A percentile compares a stretch with the other conserved stretches of the same genome.
Evolutionary conservation across 2,797 vertebrate genomes (phyloP).

Genomic region (Pseudopleuronectes americanus): DNA sequence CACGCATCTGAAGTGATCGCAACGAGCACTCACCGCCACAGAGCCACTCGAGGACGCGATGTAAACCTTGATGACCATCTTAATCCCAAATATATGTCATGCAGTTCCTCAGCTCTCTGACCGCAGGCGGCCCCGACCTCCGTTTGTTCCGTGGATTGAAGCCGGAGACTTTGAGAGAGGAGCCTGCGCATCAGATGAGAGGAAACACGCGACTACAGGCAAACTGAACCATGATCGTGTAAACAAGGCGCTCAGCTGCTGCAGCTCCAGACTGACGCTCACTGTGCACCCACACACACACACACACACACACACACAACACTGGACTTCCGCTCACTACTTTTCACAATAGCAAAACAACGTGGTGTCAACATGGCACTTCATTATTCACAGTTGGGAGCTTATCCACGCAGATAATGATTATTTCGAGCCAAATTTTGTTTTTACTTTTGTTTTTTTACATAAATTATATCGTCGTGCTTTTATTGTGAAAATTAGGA

Average conservation of each 20-base stretch:
- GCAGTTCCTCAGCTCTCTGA: constrained; percentile 1
- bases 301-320: background rate
- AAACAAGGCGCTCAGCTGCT: background rate
- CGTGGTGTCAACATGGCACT: too few species aligned
- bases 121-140: too few species aligned
- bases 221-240: background rate
- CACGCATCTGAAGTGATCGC: background rate
- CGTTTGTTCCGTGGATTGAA: background rate
- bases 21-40: constrained; percentile 86
- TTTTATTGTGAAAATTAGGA: background rate
- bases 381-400: too few species aligned
- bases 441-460: too few species aligned
- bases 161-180: background rate
- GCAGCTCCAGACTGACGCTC: constrained; percentile 9
- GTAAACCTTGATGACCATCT: constrained; percentile 92
- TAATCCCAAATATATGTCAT: constrained; percentile 63
- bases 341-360: constrained; percentile 4
- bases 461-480: too few species aligned
- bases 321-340: background rate
- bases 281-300: background rate
- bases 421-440: too few species aligned
- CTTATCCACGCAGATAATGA: too few species aligned
- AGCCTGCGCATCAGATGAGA: background rate
- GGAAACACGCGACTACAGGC: constrained; percentile 31
- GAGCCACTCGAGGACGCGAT: constrained; percentile 89